Conservation (phyloP, 1,140 invertebrate species). For the Ooceraea biroi region DNA sequence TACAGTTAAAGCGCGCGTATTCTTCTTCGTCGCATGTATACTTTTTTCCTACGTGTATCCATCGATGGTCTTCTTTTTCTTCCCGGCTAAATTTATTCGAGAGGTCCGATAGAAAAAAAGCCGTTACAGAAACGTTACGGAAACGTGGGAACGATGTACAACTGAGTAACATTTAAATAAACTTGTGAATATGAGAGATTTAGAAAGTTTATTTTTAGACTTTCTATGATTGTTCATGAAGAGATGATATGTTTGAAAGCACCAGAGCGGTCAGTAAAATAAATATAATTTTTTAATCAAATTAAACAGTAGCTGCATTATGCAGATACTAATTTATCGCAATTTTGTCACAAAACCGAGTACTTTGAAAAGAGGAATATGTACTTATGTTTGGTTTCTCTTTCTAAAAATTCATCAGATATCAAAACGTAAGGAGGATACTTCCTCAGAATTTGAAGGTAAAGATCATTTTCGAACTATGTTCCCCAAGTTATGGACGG, state of each 20-base stretch:
- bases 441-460: background rate
- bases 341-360: no score
- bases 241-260: no score
- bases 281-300: no score
- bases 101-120: background rate
- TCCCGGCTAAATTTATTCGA: slow-evolving; percentile 42
- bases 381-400: no score
- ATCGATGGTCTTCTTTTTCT: background rate
- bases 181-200: background rate
- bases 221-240: no score
- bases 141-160: background rate
- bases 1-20: background rate
- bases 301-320: no score
- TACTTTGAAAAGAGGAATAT: no score
- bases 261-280: no score
- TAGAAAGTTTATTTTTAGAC: background rate
- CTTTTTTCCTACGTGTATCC: slow-evolving; percentile 25
- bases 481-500: slow-evolving; percentile 22
- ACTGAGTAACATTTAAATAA: slow-evolving; percentile 1
- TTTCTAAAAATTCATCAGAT: no score
- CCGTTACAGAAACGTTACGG: slow-evolving; percentile 31
- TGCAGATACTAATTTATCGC: no score
- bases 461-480: slow-evolving; percentile 27
- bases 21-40: slow-evolving; percentile 37
- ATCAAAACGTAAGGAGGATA: background rate